phyloP scores from a whole-genome alignment of 2,797 vertebrate genomes.

The Aeoliscus strigatus region DNA sequence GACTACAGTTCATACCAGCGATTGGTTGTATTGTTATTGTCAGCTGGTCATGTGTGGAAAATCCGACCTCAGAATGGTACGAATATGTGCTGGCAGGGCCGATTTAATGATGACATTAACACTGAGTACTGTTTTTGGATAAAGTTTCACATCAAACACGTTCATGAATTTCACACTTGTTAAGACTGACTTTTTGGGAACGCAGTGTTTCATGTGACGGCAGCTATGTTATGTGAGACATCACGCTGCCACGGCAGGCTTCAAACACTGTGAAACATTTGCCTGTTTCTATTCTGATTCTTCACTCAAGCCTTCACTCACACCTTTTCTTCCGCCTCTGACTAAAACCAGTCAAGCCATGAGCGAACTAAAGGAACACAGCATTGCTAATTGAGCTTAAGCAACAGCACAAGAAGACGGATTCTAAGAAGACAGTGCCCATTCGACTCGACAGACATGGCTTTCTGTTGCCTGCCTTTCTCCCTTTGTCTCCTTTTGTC shows the following conservation, averaged over 20 bases:
- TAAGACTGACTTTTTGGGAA: conserved; percentile 34
- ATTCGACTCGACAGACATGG: conserved; percentile 28
- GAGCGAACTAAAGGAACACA: no score
- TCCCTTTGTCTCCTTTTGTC: conserved; percentile 30
- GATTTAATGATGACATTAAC: no score
- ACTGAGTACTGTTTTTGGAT: no score
- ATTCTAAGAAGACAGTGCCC: conserved; percentile 26
- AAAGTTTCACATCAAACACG: conserved; percentile 1
- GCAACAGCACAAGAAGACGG: conserved; percentile 41
- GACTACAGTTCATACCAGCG: no score
- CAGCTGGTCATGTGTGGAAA: no score
- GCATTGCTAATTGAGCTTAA: conserved; percentile 30
- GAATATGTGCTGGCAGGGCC: no score
- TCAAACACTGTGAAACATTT: conserved; percentile 28
- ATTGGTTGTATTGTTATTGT: no score
- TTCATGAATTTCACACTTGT: neutral
- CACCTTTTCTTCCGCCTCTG: conserved; percentile 38
- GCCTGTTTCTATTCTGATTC: conserved; percentile 47
- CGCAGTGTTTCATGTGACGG: conserved; percentile 25
- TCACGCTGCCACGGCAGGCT: conserved; percentile 22
- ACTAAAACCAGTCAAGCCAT: conserved; percentile 21
- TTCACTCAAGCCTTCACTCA: conserved; percentile 41
- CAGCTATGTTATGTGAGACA: conserved; percentile 31
- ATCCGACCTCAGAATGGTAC: no score
- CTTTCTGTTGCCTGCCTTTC: no score